Percentiles rank a stretch among this genome's conserved stretches.
Evolutionary conservation across 1,140 invertebrate species (phyloP).

Genomic region (Pomacea maculata): DNA sequence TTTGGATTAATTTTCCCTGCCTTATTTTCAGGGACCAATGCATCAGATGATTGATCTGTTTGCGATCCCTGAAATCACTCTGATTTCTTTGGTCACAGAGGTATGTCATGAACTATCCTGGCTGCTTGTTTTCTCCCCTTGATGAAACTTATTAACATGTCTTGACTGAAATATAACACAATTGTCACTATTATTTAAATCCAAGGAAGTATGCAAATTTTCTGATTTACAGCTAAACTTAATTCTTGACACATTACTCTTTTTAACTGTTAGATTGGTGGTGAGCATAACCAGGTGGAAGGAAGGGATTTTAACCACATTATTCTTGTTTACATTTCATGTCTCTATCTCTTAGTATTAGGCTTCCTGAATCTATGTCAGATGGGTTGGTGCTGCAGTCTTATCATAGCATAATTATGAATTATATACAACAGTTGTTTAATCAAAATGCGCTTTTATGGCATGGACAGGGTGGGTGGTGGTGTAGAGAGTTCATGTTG

Average conservation of each 20-base stretch:
- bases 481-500: neutral
- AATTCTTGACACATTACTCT: too few relatives aligned
- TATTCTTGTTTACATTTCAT: too few relatives aligned
- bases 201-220: neutral
- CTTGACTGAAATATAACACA: too few relatives aligned
- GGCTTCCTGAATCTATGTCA: neutral
- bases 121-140: neutral
- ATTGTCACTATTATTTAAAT: too few relatives aligned
- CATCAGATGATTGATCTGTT: conserved; percentile 96
- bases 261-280: too few relatives aligned
- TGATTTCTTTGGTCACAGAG: conserved; percentile 92
- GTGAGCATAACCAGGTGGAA: too few relatives aligned
- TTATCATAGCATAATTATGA: neutral
- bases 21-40: conserved; percentile 78
- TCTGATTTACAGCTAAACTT: neutral
- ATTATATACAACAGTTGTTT: neutral
- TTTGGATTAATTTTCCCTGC: neutral
- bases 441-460: neutral
- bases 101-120: conserved; percentile 33
- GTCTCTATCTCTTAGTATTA: too few relatives aligned
- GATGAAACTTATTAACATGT: neutral
- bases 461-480: neutral
- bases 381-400: neutral
- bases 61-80: conserved; percentile 93
- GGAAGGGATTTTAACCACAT: too few relatives aligned